Evolutionary conservation across 2,888 invertebrate species (phyloP).

Genomic region (Ornithoptera alexandrae): DNA sequence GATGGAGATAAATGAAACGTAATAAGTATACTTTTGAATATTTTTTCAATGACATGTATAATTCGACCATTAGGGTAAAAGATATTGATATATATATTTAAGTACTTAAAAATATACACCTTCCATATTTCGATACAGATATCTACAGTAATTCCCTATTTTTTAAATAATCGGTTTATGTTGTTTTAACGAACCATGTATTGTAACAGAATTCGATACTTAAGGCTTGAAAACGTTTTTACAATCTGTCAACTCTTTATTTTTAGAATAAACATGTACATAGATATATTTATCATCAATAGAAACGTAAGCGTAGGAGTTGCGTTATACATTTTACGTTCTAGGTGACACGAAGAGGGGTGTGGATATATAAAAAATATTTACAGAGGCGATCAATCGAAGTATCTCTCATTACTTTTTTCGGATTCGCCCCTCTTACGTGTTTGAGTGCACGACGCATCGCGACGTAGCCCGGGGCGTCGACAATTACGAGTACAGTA

Average conservation of each 20-base stretch:
- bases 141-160: conserved; percentile 33
- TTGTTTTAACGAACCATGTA: conserved; percentile 66
- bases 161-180: conserved; percentile 72
- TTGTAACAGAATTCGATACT: conserved; percentile 69
- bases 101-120: conserved; percentile 10
- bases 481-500: conserved; percentile 76
- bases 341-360: background rate
- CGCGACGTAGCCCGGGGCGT: conserved; percentile 58
- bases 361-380: conserved; percentile 8
- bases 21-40: conserved; percentile 28
- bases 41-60: conserved; percentile 21
- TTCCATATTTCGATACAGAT: conserved; percentile 19
- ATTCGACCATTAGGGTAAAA: conserved; percentile 16
- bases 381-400: conserved; percentile 46
- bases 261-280: conserved; percentile 31
- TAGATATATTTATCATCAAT: background rate
- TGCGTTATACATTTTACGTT: background rate
- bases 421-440: conserved; percentile 59
- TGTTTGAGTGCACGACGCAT: conserved; percentile 62
- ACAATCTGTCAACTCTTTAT: conserved; percentile 63
- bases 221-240: conserved; percentile 66
- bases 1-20: conserved; percentile 35
- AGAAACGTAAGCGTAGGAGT: background rate
- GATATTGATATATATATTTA: conserved; percentile 18
- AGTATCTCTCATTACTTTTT: conserved; percentile 55